Conservation (phyloP, 2,797 vertebrate genomes). For the Epinephelus coioides region DNA sequence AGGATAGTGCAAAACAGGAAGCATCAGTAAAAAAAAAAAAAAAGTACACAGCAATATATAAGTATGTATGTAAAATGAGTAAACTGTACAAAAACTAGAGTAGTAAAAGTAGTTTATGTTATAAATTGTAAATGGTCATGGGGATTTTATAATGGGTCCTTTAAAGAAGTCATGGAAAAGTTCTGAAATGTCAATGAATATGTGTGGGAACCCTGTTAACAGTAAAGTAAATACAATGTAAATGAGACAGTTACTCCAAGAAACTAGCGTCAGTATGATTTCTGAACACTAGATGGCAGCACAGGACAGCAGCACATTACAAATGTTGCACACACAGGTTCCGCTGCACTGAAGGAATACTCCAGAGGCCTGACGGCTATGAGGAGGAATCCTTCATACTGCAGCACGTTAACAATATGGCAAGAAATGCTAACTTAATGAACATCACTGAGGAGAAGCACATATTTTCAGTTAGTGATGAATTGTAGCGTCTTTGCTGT, state of each 20-base stretch:
- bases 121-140: too few species aligned
- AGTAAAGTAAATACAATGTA: too few species aligned
- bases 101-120: too few species aligned
- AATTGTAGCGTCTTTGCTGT: background rate
- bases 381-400: background rate
- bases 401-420: background rate
- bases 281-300: slow-evolving; percentile 68
- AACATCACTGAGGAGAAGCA: background rate
- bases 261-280: rapidly evolving
- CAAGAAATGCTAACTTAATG: background rate
- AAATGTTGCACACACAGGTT: background rate
- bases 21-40: too few species aligned
- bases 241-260: background rate
- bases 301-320: slow-evolving; percentile 34
- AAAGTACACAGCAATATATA: too few species aligned
- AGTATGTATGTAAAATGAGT: too few species aligned
- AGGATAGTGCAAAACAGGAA: too few species aligned
- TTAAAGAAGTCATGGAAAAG: too few species aligned
- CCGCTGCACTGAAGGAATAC: background rate
- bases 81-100: too few species aligned
- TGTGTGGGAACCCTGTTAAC: too few species aligned
- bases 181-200: too few species aligned
- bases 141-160: too few species aligned
- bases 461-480: background rate
- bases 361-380: background rate